Evolutionary conservation across 2,888 invertebrate genomes (phyloP), one percentile per base, ranked within the genome.

Genomic region (Pammene fasciana): DNA sequence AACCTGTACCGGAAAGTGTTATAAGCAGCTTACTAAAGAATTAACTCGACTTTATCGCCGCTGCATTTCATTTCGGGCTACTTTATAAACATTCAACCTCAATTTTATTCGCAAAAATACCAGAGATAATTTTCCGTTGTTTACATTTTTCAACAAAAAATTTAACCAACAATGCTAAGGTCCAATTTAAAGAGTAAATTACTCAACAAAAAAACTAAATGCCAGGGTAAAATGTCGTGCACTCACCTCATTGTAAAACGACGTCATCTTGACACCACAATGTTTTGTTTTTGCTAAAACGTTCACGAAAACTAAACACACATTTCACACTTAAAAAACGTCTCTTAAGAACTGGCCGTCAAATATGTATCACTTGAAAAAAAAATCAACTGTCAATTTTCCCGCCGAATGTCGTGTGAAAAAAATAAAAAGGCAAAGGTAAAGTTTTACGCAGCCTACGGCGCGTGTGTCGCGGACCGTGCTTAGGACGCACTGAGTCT

Each of bases 381-480:
- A 78, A 76, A 75, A 75, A 71, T 43, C 66, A 82, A 78, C 79
- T 82, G 85, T 86, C 85, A 89, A 89, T 84, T 57, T 86, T 87
- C 86, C 86, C 90, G 90, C 89, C 82, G 77, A 83, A 75, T 65
- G 72, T 76, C 80, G 77, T 66, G 72, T 72, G 76, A 76, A 77
- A 79, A 82, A 81, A 82, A 81, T 81, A 16, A 79, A 83, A 78
- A 79, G 80, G 81, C 80, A 81, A 82, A 79, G 82, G 80, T 76
- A 77, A 77, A 76, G 26, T 76, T 76, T 82, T 79, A 86, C 82
- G 82, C 89, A 84, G 86, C 82, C 83, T 80, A 79, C 74, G 81
- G 84, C 90, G 90, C 91, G 92, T 90, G 92, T 90, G 83, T 80
- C 86, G 86, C 91, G 91, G 85, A 82, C 88, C 85, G 87, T 86